phyloP scores from a whole-genome alignment of 2,888 invertebrate species.

The Drosophila histrio region DNA sequence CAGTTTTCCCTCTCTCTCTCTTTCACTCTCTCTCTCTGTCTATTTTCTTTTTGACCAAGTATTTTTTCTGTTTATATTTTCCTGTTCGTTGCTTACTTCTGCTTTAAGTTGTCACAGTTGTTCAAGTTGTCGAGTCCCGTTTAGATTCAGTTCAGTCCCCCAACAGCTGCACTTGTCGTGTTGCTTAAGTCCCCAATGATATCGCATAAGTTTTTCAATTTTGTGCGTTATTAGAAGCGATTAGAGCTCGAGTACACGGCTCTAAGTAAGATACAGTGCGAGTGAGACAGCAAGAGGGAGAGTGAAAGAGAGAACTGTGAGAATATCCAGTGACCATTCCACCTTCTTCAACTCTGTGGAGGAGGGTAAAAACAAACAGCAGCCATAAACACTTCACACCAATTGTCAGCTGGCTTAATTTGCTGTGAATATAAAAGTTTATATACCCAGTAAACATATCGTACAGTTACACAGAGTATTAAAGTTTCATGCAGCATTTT shows the following conservation, averaged over 20 bases:
- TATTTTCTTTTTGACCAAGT: constrained; percentile 4
- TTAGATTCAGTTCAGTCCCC: constrained; percentile 45
- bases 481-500: too few relatives aligned
- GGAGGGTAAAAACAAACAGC: constrained; percentile 19
- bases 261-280: constrained; percentile 6
- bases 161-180: constrained; percentile 72
- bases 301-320: constrained; percentile 5
- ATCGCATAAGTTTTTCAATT: constrained; percentile 83
- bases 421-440: constrained; percentile 42
- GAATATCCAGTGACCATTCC: background rate
- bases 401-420: constrained; percentile 65
- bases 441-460: constrained; percentile 8
- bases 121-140: constrained; percentile 76
- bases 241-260: constrained; percentile 68
- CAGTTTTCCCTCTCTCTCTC: constrained; percentile 39
- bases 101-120: constrained; percentile 78
- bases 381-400: constrained; percentile 61
- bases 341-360: background rate
- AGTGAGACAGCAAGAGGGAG: background rate
- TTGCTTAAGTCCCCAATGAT: constrained; percentile 77
- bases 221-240: constrained; percentile 83
- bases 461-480: background rate
- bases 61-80: constrained; percentile 13
- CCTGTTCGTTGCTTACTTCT: constrained; percentile 42
- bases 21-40: background rate